These are phyloP conservation scores for Drosophila yakuba DNA, from an alignment of 1,140 invertebrate genomes.

Conservation along the genomic window DNA sequence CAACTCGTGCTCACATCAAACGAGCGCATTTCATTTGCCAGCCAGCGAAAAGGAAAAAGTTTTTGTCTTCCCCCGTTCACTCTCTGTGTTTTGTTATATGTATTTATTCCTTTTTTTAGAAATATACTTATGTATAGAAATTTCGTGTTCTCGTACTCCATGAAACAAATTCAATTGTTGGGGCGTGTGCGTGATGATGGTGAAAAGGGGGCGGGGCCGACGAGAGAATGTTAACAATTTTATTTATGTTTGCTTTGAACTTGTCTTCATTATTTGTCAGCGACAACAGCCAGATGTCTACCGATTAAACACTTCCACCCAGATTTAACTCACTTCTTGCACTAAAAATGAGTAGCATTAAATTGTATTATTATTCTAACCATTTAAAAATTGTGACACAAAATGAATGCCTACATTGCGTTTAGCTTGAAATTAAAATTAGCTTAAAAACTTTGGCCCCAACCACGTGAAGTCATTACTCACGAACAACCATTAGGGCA, in stretches of 20 bases:
- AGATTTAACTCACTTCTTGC: constrained; percentile 1
- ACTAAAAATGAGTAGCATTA: not conserved
- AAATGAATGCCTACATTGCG: constrained; percentile 6
- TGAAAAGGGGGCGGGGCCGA: constrained; percentile 17
- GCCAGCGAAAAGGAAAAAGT: constrained; percentile 78
- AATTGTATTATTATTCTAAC: not conserved
- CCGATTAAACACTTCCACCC: constrained; percentile 9
- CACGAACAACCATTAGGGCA: constrained; percentile 51
- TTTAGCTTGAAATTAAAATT: constrained; percentile 53
- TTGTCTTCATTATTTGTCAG: constrained; percentile 75
- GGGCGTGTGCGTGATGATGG: constrained; percentile 54
- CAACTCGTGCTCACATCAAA: constrained; percentile 75
- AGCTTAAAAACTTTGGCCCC: constrained; percentile 48
- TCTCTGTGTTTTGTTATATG: constrained; percentile 11
- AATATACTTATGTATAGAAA: constrained; percentile 50
- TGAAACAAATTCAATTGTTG: constrained; percentile 72
- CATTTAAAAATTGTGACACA: not conserved
- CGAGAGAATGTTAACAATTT: constrained; percentile 79
- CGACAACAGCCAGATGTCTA: constrained; percentile 36
- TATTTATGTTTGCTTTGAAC: constrained; percentile 83
- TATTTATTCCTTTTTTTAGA: constrained; percentile 39
- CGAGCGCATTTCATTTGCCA: constrained; percentile 78
- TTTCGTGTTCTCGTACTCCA: constrained; percentile 19
- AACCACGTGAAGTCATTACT: constrained; percentile 38
- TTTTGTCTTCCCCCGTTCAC: constrained; percentile 43